Conservation (phyloP, 2,113 vertebrate genomes). For the Nothobranchius furzeri region DNA sequence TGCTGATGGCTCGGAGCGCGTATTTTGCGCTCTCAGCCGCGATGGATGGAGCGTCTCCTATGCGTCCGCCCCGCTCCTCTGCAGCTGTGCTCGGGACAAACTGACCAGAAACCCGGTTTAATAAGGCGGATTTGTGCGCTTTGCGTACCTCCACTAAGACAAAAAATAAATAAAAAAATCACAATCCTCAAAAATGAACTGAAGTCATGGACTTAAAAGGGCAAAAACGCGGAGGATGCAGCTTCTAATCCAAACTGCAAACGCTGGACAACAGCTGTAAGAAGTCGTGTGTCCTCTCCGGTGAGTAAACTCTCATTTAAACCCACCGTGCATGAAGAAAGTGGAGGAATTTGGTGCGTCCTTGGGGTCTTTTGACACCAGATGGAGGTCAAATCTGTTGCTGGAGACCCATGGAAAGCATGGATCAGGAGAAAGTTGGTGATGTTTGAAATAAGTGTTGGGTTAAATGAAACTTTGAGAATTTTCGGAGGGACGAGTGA, state of each 20-base stretch:
- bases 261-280: background rate
- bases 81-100: constrained; percentile 8
- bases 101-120: background rate
- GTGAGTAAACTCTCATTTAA: constrained; percentile 45
- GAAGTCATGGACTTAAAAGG: constrained; percentile 14
- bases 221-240: background rate
- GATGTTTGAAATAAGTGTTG: too few relatives aligned
- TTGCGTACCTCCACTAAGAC: too few relatives aligned
- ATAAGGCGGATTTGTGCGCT: too few relatives aligned
- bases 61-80: constrained; percentile 17
- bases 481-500: background rate
- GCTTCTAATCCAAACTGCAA: background rate
- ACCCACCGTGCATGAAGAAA: too few relatives aligned
- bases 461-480: constrained; percentile 22
- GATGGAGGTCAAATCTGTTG: constrained; percentile 11
- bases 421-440: constrained; percentile 3
- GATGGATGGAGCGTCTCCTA: constrained; percentile 33
- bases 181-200: background rate
- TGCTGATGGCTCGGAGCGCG: constrained; percentile 1
- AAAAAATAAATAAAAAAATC: too few relatives aligned
- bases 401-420: background rate
- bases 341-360: background rate
- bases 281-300: background rate
- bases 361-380: background rate
- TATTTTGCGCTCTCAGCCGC: constrained; percentile 19